Percentiles rank a stretch among this genome's conserved stretches.
phyloP scores from a whole-genome alignment of 2,888 invertebrate species.

The Zygaena filipendulae region DNA sequence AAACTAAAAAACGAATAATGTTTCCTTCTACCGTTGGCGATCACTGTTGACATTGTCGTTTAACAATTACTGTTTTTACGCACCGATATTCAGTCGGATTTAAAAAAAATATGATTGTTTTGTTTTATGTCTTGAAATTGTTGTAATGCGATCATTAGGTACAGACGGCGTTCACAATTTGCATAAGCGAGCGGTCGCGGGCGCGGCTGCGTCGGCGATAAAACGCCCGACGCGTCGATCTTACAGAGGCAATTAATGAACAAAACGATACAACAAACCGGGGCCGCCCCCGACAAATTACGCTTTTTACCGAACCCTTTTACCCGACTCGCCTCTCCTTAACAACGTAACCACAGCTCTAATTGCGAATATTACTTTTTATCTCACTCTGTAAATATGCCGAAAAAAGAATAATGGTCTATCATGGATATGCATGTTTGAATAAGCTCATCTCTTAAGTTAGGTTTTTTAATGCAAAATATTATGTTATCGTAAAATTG shows the following conservation, averaged over 20 bases:
- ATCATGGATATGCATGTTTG: conserved; percentile 40
- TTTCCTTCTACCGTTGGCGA: too few relatives aligned
- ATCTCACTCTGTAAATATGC: conserved; percentile 29
- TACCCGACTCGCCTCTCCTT: conserved; percentile 16
- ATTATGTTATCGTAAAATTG: too few relatives aligned
- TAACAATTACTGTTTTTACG: too few relatives aligned
- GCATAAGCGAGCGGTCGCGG: conserved; percentile 43
- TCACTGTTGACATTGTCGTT: too few relatives aligned
- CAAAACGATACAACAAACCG: conserved; percentile 48
- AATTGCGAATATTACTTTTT: conserved; percentile 47
- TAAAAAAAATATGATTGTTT: too few relatives aligned
- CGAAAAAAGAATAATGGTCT: conserved; percentile 25
- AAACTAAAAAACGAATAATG: too few relatives aligned
- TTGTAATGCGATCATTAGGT: conserved; percentile 53
- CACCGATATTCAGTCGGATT: too few relatives aligned
- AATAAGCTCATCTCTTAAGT: too few relatives aligned
- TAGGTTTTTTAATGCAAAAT: too few relatives aligned
- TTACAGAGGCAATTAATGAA: conserved; percentile 60
- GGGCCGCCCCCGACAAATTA: conserved; percentile 26
- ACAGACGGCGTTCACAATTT: conserved; percentile 56
- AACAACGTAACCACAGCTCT: conserved; percentile 27
- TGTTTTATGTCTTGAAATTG: conserved; percentile 66
- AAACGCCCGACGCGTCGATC: conserved; percentile 44
- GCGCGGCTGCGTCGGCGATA: conserved; percentile 45
- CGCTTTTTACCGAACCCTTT: conserved; percentile 29